Conservation (phyloP, 2,113 vertebrate species). For the Myanophis thanlyinensis region DNA sequence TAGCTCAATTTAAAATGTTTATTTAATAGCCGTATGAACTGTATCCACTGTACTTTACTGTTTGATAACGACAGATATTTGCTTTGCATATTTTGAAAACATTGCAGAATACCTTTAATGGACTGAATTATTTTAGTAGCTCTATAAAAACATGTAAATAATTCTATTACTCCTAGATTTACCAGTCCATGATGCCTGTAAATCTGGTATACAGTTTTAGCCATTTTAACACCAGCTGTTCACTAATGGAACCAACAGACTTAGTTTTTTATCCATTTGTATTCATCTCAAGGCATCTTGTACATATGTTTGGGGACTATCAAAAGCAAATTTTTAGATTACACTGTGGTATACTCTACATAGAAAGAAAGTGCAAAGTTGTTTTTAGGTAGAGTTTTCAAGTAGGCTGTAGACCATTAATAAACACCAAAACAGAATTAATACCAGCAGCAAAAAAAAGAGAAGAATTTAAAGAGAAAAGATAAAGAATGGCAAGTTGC, state of each 20-base stretch:
- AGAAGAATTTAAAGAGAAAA: neutral
- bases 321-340: neutral
- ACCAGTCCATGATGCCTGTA: neutral
- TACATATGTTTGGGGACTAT: neutral
- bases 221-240: neutral
- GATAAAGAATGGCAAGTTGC: neutral
- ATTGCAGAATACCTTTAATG: neutral
- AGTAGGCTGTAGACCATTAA: neutral
- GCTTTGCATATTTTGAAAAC: neutral
- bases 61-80: neutral
- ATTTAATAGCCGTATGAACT: neutral
- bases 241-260: neutral
- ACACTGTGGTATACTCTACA: neutral
- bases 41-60: neutral
- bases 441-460: neutral
- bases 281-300: neutral
- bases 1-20: neutral
- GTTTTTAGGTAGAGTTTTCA: neutral
- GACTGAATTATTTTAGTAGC: neutral
- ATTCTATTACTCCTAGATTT: neutral
- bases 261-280: neutral
- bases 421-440: neutral
- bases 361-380: neutral
- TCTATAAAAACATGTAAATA: neutral
- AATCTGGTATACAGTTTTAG: neutral